Conservation (phyloP, 2,888 invertebrate genomes). For the Syritta pipiens region DNA sequence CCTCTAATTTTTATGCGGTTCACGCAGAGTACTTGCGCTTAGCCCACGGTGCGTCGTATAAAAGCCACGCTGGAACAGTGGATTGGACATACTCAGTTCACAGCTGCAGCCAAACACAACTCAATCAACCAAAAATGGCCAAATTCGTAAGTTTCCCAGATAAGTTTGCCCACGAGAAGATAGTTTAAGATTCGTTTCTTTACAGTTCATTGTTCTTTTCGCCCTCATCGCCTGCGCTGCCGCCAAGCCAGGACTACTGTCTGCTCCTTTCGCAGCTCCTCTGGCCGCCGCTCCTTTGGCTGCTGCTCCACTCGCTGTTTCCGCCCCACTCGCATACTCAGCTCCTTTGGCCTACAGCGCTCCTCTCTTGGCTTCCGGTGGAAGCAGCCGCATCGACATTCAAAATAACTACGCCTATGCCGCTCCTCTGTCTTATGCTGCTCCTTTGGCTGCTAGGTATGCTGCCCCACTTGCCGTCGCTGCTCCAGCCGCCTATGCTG, state of each 20-base stretch:
- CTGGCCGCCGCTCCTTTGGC: conserved; percentile 70
- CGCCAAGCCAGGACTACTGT: conserved; percentile 61
- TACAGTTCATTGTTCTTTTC: conserved; percentile 59
- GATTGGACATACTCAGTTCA: conserved; percentile 43
- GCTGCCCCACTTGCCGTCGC: conserved; percentile 80
- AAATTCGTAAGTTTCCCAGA: conserved; percentile 53
- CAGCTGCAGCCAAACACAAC: conserved; percentile 47
- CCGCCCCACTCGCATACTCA: conserved; percentile 50
- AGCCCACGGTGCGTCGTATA: conserved; percentile 26
- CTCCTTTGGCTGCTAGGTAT: conserved; percentile 78
- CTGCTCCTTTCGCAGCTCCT: conserved; percentile 46
- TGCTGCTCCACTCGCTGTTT: conserved; percentile 72
- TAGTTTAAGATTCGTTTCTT: too few species aligned
- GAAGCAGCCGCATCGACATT: conserved; percentile 65
- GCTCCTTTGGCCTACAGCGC: conserved; percentile 25
- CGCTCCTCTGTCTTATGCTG: conserved; percentile 83
- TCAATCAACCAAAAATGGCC: conserved; percentile 45
- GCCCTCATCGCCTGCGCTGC: conserved; percentile 55
- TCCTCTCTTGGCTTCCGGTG: conserved; percentile 47
- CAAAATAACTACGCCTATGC: conserved; percentile 72
- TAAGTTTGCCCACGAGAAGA: neutral
- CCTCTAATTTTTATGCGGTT: conserved; percentile 22
- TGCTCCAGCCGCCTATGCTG: conserved; percentile 74
- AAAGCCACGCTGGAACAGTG: conserved; percentile 6
- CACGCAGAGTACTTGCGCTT: conserved; percentile 38